These are phyloP conservation scores for Atherinomorus stipes DNA, from an alignment of 2,113 vertebrate species.

Conservation along the genomic window DNA sequence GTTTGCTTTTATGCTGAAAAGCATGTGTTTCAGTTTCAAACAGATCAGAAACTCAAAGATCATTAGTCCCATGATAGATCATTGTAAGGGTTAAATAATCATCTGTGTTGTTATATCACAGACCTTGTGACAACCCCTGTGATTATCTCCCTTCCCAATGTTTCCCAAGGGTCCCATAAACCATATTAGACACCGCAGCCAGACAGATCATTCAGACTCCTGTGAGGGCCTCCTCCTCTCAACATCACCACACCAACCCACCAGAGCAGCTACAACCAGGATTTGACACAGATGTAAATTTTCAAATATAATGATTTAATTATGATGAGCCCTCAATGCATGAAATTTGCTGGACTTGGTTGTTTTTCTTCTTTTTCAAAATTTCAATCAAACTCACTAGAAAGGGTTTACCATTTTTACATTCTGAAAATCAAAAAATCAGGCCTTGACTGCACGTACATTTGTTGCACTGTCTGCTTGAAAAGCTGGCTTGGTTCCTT, in stretches of 20 bases:
- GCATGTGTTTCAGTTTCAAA: neutral
- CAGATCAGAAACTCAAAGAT: slow-evolving; percentile 21
- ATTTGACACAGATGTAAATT: slow-evolving; percentile 57
- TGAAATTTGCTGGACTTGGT: slow-evolving; percentile 24
- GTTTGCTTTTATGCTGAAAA: neutral
- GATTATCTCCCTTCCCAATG: slow-evolving; percentile 49
- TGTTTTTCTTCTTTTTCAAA: slow-evolving; percentile 38
- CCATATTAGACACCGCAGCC: slow-evolving; percentile 68
- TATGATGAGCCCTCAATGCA: slow-evolving; percentile 21
- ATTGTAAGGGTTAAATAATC: slow-evolving; percentile 44
- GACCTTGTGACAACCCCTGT: slow-evolving; percentile 58
- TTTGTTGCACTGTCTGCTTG: slow-evolving; percentile 54
- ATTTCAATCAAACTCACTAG: slow-evolving; percentile 19
- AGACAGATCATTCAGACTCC: slow-evolving; percentile 56
- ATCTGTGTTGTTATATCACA: slow-evolving; percentile 54
- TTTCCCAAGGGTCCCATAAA: slow-evolving; percentile 72
- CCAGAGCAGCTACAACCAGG: slow-evolving; percentile 28
- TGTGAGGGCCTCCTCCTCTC: slow-evolving; percentile 32
- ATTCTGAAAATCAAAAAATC: slow-evolving; percentile 37
- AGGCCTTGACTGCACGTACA: slow-evolving; percentile 31
- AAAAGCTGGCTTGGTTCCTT: slow-evolving; percentile 55
- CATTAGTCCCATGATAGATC: slow-evolving; percentile 49
- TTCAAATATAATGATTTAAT: slow-evolving; percentile 60
- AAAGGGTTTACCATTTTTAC: slow-evolving; percentile 23
- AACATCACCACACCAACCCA: slow-evolving; percentile 26